Conservation (phyloP, 2,888 invertebrate species). For the Omphaloscelis lunosa region DNA sequence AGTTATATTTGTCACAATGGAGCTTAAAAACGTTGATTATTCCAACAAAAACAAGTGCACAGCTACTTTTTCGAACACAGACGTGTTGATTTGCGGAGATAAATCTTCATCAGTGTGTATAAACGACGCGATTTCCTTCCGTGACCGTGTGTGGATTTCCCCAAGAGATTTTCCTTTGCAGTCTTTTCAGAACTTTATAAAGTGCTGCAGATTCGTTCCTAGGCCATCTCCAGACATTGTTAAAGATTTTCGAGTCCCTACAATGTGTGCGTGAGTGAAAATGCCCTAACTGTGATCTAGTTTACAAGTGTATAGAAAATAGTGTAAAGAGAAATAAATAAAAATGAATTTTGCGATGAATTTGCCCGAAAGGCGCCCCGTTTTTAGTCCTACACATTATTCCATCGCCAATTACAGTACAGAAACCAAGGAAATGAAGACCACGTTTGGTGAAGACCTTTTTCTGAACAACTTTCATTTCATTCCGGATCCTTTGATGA, state of each 20-base stretch:
- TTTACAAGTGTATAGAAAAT: slow-evolving; percentile 67
- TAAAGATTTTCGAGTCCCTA: slow-evolving; percentile 68
- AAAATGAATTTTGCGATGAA: slow-evolving; percentile 81
- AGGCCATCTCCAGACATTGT: slow-evolving; percentile 81
- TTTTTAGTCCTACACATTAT: slow-evolving; percentile 76
- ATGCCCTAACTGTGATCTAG: slow-evolving; percentile 77
- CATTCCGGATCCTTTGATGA: slow-evolving; percentile 83
- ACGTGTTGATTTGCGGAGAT: slow-evolving; percentile 74
- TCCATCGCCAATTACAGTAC: slow-evolving; percentile 80
- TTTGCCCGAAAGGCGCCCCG: slow-evolving; percentile 79
- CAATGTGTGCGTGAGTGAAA: slow-evolving; percentile 75
- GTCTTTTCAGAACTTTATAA: slow-evolving; percentile 68
- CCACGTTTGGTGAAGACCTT: slow-evolving; percentile 75
- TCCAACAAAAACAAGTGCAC: slow-evolving; percentile 78
- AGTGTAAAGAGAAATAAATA: slow-evolving; percentile 63
- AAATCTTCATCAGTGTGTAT: slow-evolving; percentile 75
- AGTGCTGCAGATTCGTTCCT: slow-evolving; percentile 77
- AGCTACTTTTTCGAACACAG: slow-evolving; percentile 75
- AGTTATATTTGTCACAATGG: slow-evolving; percentile 81
- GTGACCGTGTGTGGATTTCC: slow-evolving; percentile 75
- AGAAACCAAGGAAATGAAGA: slow-evolving; percentile 77
- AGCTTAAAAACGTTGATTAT: slow-evolving; percentile 81
- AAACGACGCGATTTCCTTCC: slow-evolving; percentile 68
- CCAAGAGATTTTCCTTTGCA: slow-evolving; percentile 72
- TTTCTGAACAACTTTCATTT: slow-evolving; percentile 80